Percentiles rank a stretch among this genome's conserved stretches.
Evolutionary conservation across 2,113 vertebrate species (phyloP).

Genomic region (Eleginops maclovinus): DNA sequence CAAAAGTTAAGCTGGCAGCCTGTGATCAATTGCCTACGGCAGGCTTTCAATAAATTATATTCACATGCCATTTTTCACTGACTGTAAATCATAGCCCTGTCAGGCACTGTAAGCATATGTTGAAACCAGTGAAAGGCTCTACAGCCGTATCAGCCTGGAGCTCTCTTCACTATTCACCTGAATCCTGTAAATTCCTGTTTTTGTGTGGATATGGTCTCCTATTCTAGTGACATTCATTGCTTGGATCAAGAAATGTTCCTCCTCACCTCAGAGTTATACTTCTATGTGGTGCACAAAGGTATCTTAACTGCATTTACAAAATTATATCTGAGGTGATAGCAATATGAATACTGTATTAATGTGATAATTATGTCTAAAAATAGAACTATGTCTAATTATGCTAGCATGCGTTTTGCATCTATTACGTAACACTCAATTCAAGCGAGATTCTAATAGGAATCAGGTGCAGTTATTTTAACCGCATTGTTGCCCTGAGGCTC

Average conservation of each 20-base stretch:
- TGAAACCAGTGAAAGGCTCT: slow-evolving; percentile 36
- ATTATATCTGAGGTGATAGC: slow-evolving; percentile 7
- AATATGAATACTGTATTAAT: slow-evolving; percentile 35
- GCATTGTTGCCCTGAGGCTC: slow-evolving; percentile 19
- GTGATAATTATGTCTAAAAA: slow-evolving; percentile 60
- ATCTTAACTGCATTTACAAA: slow-evolving; percentile 2
- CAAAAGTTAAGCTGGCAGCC: slow-evolving; percentile 15
- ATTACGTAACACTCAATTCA: slow-evolving; percentile 57
- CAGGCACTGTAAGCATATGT: slow-evolving; percentile 25
- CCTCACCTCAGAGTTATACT: background rate
- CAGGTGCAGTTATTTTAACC: slow-evolving; percentile 51
- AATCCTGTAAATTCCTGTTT: slow-evolving; percentile 27
- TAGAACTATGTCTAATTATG: slow-evolving; percentile 61
- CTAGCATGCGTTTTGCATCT: slow-evolving; percentile 49
- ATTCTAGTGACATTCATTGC: slow-evolving; percentile 14
- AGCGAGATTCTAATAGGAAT: slow-evolving; percentile 41
- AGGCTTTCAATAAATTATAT: slow-evolving; percentile 55
- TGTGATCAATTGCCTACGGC: slow-evolving; percentile 12
- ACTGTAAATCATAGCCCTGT: slow-evolving; percentile 46
- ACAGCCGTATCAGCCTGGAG: slow-evolving; percentile 25
- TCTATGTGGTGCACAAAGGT: background rate
- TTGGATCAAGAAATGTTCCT: slow-evolving; percentile 33
- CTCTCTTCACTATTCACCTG: slow-evolving; percentile 31
- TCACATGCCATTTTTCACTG: slow-evolving; percentile 46
- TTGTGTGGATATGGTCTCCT: slow-evolving; percentile 17